phyloP scores from a whole-genome alignment of 2,113 vertebrate species.

The Hiodon tergisus region DNA sequence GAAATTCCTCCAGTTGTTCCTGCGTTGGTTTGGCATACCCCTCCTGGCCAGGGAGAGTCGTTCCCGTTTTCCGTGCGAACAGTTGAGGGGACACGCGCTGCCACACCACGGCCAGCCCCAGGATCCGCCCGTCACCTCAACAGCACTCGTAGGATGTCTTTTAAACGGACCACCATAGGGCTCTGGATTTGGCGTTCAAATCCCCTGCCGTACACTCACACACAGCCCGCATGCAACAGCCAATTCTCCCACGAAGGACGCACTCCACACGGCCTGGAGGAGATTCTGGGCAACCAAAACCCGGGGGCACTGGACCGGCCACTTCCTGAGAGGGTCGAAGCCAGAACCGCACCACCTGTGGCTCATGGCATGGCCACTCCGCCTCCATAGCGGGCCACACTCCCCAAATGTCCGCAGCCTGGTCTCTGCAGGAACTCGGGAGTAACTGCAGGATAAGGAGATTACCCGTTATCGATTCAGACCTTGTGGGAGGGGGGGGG shows the following conservation, averaged over 20 bases:
- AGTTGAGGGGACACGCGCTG: conserved; percentile 11
- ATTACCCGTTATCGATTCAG: conserved; percentile 20
- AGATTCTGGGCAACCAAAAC: neutral
- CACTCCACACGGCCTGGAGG: too few relatives aligned
- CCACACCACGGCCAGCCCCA: neutral
- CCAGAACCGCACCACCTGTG: neutral
- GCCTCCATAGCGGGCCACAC: neutral
- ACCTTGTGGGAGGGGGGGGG: neutral
- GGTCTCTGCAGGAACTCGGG: neutral
- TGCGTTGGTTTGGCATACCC: neutral
- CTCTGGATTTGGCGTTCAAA: neutral
- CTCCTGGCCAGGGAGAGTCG: neutral
- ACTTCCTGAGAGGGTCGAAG: neutral
- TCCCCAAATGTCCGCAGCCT: neutral
- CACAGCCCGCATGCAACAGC: neutral
- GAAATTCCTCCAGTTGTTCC: neutral
- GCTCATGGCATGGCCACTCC: neutral
- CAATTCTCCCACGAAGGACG: neutral
- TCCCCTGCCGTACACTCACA: neutral
- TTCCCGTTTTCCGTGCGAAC: neutral
- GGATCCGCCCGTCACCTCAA: neutral
- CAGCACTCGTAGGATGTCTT: too few relatives aligned
- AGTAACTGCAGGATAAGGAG: conserved; percentile 3
- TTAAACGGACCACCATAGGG: too few relatives aligned
- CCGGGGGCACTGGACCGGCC: neutral